These are phyloP conservation scores for Panagrolaimus sp. DNA, from an alignment of 1,140 invertebrate genomes.

Conservation along the genomic window DNA sequence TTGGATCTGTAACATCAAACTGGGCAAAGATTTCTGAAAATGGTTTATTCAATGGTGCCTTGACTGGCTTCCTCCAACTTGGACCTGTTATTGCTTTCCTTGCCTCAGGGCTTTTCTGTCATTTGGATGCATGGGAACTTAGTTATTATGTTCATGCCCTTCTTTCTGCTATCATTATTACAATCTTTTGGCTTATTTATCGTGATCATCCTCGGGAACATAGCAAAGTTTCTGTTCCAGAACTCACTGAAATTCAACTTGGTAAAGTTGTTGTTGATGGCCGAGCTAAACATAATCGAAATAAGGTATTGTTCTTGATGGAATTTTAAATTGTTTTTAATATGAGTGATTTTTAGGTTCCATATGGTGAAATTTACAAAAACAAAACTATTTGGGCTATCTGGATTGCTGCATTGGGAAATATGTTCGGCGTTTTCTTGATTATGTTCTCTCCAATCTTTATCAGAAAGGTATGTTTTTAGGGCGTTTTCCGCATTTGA, in stretches of 20 bases:
- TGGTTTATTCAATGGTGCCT: conserved; percentile 36
- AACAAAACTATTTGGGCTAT: conserved; percentile 43
- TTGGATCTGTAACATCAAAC: conserved; percentile 26
- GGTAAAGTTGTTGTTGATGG: conserved; percentile 34
- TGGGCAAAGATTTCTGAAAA: conserved; percentile 40
- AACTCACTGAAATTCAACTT: conserved; percentile 28
- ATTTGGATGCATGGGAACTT: conserved; percentile 16
- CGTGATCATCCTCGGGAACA: conserved; percentile 32
- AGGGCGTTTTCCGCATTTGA: no score
- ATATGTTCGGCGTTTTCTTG: conserved; percentile 29
- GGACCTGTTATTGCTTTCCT: conserved; percentile 13
- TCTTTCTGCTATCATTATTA: conserved; percentile 31
- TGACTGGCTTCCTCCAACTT: conserved; percentile 41
- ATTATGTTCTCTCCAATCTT: conserved; percentile 42
- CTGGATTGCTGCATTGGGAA: conserved; percentile 41
- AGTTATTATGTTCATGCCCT: conserved; percentile 36
- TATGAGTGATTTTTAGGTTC: conserved; percentile 29
- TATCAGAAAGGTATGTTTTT: conserved; percentile 21
- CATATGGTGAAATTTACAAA: conserved; percentile 32
- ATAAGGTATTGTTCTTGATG: neutral
- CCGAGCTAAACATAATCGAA: conserved; percentile 27
- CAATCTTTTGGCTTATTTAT: conserved; percentile 39
- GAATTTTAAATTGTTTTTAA: neutral
- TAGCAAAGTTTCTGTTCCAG: conserved; percentile 19
- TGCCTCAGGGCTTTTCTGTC: conserved; percentile 31